These are phyloP conservation scores for Melanotaenia boesemani DNA, from an alignment of 2,797 vertebrate species.

Conservation along the genomic window DNA sequence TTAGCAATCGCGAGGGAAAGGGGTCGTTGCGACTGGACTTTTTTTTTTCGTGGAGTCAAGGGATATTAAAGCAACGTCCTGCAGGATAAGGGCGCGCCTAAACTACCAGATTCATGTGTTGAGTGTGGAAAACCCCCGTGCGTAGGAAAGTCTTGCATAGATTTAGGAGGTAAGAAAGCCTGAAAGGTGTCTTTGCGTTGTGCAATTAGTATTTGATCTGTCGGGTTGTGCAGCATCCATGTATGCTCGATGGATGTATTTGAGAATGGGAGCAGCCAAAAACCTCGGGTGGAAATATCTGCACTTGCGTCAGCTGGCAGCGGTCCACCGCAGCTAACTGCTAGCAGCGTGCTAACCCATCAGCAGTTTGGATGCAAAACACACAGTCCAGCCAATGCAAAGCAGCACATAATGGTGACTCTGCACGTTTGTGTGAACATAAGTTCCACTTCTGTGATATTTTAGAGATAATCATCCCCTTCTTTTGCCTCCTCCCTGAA, in stretches of 20 bases:
- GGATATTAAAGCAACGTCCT: slow-evolving; percentile 75
- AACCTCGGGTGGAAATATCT: slow-evolving; percentile 76
- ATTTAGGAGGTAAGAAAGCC: slow-evolving; percentile 78
- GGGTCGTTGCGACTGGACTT: slow-evolving; percentile 39
- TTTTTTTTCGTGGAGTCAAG: slow-evolving; percentile 57
- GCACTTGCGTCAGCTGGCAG: slow-evolving; percentile 82
- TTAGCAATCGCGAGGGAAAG: slow-evolving; percentile 54
- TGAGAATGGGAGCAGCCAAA: slow-evolving; percentile 65
- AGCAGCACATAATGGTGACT: not conserved
- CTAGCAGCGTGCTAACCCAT: slow-evolving; percentile 50
- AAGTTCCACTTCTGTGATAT: not conserved
- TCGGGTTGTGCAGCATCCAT: slow-evolving; percentile 60
- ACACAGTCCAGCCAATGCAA: not conserved
- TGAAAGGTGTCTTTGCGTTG: slow-evolving; percentile 28
- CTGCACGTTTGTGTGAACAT: not conserved
- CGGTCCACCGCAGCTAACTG: slow-evolving; percentile 65
- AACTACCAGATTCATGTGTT: slow-evolving; percentile 82
- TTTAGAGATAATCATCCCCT: slow-evolving; percentile 2
- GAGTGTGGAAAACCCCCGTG: slow-evolving; percentile 75
- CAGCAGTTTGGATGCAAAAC: slow-evolving; percentile 19
- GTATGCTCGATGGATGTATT: slow-evolving; percentile 51
- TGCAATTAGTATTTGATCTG: slow-evolving; percentile 41
- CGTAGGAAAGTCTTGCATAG: slow-evolving; percentile 73
- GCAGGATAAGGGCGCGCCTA: slow-evolving; percentile 81
- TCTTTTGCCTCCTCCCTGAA: not conserved